Percentiles rank a stretch among this genome's conserved stretches.
Evolutionary conservation across 2,888 invertebrate genomes (phyloP).

Genomic region (Ferdinandea cuprea): DNA sequence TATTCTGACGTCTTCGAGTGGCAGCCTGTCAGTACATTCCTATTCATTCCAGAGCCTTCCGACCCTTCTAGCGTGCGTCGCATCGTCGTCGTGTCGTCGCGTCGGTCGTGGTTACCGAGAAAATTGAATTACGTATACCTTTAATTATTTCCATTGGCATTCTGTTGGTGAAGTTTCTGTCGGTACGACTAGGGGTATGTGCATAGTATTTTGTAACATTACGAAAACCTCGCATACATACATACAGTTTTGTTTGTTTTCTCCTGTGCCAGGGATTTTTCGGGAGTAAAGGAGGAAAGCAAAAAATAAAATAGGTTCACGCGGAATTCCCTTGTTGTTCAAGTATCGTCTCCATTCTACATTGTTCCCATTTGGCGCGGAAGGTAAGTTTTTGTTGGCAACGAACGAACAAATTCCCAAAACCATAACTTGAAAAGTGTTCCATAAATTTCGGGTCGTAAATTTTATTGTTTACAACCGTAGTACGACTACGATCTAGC

Average conservation of each 20-base stretch:
- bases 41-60: slow-evolving; percentile 6
- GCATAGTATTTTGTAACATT: slow-evolving; percentile 31
- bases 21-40: slow-evolving; percentile 34
- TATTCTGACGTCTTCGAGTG: slow-evolving; percentile 25
- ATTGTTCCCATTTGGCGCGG: slow-evolving; percentile 18
- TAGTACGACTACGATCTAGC: slow-evolving; percentile 46
- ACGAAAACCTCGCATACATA: slow-evolving; percentile 26
- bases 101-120: slow-evolving; percentile 9
- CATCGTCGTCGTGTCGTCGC: too few relatives aligned
- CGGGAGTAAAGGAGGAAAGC: slow-evolving; percentile 1
- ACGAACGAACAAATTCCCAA: slow-evolving; percentile 61
- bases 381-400: slow-evolving; percentile 57
- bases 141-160: slow-evolving; percentile 70
- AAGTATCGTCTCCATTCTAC: background rate
- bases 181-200: background rate
- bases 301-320: slow-evolving; percentile 30
- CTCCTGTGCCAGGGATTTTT: slow-evolving; percentile 10
- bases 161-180: slow-evolving; percentile 17
- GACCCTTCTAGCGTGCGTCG: slow-evolving; percentile 4
- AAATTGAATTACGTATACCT: slow-evolving; percentile 64
- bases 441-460: slow-evolving; percentile 70
- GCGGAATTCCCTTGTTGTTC: slow-evolving; percentile 48
- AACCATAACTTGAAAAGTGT: slow-evolving; percentile 67
- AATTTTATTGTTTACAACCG: slow-evolving; percentile 68
- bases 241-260: slow-evolving; percentile 9